These are phyloP conservation scores for Myiopsitta monachus DNA, from an alignment of 2,113 vertebrate genomes.

Conservation along the genomic window DNA sequence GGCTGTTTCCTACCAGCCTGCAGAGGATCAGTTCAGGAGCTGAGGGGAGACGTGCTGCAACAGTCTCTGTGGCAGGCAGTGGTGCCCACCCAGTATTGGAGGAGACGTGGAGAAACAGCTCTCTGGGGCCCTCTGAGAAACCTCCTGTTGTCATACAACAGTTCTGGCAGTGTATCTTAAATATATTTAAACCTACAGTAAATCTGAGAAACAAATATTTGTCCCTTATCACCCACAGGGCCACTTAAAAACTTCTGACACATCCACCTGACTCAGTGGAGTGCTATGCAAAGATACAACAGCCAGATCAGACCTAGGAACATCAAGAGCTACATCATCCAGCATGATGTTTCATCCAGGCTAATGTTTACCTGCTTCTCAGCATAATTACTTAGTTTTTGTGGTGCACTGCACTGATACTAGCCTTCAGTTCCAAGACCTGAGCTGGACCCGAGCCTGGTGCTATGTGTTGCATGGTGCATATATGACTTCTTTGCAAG, in stretches of 20 bases:
- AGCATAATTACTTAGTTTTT: background rate
- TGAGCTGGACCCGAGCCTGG: background rate
- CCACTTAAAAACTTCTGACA: background rate
- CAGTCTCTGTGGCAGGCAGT: background rate
- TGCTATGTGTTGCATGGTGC: background rate
- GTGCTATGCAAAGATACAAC: background rate
- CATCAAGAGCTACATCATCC: background rate
- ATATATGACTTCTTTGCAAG: background rate
- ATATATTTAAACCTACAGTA: background rate
- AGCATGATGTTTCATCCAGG: background rate
- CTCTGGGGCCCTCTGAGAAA: background rate
- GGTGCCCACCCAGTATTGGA: background rate
- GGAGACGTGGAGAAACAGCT: background rate
- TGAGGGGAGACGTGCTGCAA: fast-evolving
- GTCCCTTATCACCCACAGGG: background rate
- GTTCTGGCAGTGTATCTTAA: background rate
- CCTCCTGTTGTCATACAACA: background rate
- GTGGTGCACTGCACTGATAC: background rate
- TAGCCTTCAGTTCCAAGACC: background rate
- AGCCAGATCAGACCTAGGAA: background rate
- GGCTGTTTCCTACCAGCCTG: background rate
- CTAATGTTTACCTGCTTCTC: conserved; percentile 12
- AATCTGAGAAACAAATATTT: conserved; percentile 31
- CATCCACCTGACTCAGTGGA: background rate
- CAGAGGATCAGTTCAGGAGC: background rate